Conservation (phyloP, 2,113 vertebrate genomes). For the Hyaena hyaena region DNA sequence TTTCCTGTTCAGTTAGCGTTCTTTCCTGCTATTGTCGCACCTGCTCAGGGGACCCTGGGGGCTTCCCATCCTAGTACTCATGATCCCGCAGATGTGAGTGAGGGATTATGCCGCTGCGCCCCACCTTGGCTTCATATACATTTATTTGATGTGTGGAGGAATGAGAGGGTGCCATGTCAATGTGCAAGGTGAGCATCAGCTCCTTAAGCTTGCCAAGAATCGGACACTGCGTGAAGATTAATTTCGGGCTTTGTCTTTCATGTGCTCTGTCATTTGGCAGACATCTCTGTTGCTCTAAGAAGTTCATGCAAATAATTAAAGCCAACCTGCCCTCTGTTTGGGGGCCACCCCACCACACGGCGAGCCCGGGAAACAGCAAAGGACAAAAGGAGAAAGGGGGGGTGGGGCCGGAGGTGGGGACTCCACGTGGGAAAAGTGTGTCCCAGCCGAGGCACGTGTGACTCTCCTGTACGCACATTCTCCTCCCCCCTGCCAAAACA, state of each 20-base stretch:
- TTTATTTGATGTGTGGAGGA: not conserved
- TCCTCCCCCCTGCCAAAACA: not conserved
- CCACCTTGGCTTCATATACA: not conserved
- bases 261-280: not conserved
- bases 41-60: not conserved
- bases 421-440: not conserved
- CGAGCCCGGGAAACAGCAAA: not conserved
- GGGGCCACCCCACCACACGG: not conserved
- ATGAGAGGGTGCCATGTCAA: not conserved
- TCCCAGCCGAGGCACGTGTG: not conserved
- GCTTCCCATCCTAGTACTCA: not conserved
- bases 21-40: not conserved
- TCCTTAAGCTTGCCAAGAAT: constrained; percentile 1
- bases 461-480: not conserved
- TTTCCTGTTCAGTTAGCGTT: not conserved
- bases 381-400: not conserved
- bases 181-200: not conserved
- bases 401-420: not conserved
- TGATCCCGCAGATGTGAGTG: not conserved
- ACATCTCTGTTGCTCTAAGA: constrained; percentile 44
- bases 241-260: constrained; percentile 37
- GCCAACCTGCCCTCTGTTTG: constrained; percentile 7
- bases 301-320: constrained; percentile 56
- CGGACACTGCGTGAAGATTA: not conserved
- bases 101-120: not conserved